Base-by-base conservation (phyloP, 2,797 vertebrate genomes). In the Capromys pilorides region DNA sequence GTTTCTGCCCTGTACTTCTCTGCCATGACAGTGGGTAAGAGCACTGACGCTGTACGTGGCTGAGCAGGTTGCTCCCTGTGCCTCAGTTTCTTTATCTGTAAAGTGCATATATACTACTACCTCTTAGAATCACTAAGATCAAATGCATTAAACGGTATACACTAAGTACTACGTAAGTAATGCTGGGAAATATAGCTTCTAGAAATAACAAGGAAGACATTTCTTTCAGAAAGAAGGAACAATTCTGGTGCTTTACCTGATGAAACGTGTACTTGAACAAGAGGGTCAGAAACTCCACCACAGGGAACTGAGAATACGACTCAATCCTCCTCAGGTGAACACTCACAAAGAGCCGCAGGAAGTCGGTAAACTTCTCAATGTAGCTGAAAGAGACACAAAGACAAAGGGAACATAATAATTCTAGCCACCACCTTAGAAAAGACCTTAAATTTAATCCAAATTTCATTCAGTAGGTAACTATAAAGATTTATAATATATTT, bases 191-290 rank as follows among this genome's bases (percentile, higher is more conserved):
- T 49, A 59, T 67, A 13, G 33, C 10, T 81, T 33, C 59, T 64
- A 18, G 85, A 90, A 92, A 73, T 45, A 91, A 86, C n/a, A 80
- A 75, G 19, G n/a, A 6, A 78, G 41, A 33, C 54, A 39, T 78
- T 33, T 89, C 59, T 39, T 49, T 57, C 39, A 31, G 19, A 59
- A 78, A 39, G 1, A 86, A 88, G 79, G 26, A 0, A 0, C 2
- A 0, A 6, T 36, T 0, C 19, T 21, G 31, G 54, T 33, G 86
- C 64, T 81, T 95, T 99, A 99, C 99, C 99, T 99, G 99, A 98
- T 99, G 99, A 97, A 99, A 99, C 8, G 99, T 99, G 97, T 99
- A 99, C 96, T 99, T 99, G 98, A 99, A 99, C 96, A 99, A 97
- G 96, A 99, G 98, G 6, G 98, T 98, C 97, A 99, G 98, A 98